Conservation (phyloP, 2,113 vertebrate species). For the Thymallus thymallus region DNA sequence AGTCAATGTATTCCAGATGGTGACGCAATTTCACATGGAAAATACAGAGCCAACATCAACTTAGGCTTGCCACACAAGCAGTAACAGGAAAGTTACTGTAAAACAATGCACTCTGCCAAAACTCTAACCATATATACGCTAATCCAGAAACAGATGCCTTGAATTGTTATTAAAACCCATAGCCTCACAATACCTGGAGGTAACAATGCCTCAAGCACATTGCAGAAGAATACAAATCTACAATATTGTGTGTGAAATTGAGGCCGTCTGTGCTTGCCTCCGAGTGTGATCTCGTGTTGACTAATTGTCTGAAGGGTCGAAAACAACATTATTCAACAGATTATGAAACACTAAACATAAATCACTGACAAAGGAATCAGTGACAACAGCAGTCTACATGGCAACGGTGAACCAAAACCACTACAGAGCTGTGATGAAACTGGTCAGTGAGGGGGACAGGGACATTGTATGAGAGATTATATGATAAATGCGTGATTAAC, state of each 20-base stretch:
- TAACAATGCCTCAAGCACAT: background rate
- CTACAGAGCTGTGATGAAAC: background rate
- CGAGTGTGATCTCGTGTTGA: no score
- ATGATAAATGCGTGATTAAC: background rate
- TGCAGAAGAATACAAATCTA: background rate
- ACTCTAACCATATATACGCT: background rate
- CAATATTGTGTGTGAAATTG: background rate
- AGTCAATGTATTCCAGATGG: slow-evolving; percentile 60
- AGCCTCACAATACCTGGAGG: slow-evolving; percentile 1
- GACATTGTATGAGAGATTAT: background rate
- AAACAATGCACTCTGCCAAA: slow-evolving; percentile 5
- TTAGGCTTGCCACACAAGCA: slow-evolving; percentile 9
- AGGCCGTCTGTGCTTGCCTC: background rate
- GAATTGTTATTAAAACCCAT: slow-evolving; percentile 18
- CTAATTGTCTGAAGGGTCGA: no score
- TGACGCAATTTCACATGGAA: slow-evolving; percentile 47
- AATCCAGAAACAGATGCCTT: slow-evolving; percentile 6
- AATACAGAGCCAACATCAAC: slow-evolving; percentile 18
- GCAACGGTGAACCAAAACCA: background rate
- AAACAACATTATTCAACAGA: background rate
- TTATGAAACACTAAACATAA: background rate
- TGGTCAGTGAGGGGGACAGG: background rate
- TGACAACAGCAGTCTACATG: background rate
- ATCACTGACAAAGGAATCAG: background rate
- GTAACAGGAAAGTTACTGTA: slow-evolving; percentile 12